Percentiles rank a stretch among this genome's conserved stretches.
Evolutionary conservation across 2,888 invertebrate genomes (phyloP).

Genomic region (Nymphalis urticae): DNA sequence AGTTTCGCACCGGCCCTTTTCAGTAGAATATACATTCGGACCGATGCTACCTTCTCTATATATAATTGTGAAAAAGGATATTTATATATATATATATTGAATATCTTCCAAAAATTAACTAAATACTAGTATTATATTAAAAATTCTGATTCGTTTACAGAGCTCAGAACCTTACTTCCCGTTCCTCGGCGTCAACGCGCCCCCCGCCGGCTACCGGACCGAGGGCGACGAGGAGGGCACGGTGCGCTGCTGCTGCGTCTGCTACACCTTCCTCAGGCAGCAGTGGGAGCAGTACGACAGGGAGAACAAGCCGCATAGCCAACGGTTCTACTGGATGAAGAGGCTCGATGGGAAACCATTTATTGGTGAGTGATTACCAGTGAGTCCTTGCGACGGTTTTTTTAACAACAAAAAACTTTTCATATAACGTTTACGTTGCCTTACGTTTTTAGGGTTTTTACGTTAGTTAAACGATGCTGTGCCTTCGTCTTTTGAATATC

Average conservation of each 20-base stretch:
- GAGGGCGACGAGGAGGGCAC: constrained; percentile 73
- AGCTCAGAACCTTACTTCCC: constrained; percentile 92
- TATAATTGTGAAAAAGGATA: too few relatives aligned
- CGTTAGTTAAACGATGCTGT: too few relatives aligned
- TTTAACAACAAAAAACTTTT: too few relatives aligned
- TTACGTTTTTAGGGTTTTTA: too few relatives aligned
- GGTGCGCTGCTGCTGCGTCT: constrained; percentile 91
- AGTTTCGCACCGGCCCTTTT: too few relatives aligned
- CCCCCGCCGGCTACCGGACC: constrained; percentile 88
- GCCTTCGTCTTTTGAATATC: too few relatives aligned
- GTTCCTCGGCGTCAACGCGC: constrained; percentile 93
- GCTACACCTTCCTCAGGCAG: constrained; percentile 91
- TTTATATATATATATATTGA: too few relatives aligned
- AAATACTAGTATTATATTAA: background rate
- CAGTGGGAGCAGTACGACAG: constrained; percentile 96
- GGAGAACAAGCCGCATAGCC: constrained; percentile 91
- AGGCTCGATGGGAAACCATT: constrained; percentile 94
- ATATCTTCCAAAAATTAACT: too few relatives aligned
- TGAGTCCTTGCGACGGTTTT: constrained; percentile 45
- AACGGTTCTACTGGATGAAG: constrained; percentile 96
- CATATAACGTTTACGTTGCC: too few relatives aligned
- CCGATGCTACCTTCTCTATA: too few relatives aligned
- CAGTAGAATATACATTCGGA: too few relatives aligned
- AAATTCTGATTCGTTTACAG: constrained; percentile 43
- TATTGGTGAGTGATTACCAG: too few relatives aligned